Percentiles rank a stretch among this genome's conserved stretches.
phyloP scores from a whole-genome alignment of 2,888 invertebrate genomes.

The Drosophila prolongata region DNA sequence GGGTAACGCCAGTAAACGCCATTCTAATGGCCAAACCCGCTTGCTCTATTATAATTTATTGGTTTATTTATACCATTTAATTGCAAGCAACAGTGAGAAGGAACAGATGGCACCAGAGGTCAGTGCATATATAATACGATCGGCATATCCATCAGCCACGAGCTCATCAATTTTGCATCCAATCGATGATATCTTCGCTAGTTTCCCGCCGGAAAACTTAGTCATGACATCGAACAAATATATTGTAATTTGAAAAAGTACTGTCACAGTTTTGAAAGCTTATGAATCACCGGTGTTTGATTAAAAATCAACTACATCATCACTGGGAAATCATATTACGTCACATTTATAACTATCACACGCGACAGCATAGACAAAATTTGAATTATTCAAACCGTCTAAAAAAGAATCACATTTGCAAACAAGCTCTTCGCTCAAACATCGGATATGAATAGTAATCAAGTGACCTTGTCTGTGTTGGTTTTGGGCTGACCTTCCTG shows the following conservation, averaged over 20 bases:
- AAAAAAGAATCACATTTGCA: slow-evolving; percentile 5
- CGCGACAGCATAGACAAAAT: not conserved
- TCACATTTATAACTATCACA: slow-evolving; percentile 3
- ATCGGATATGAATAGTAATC: slow-evolving; percentile 27
- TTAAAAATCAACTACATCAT: not conserved
- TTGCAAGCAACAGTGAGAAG: slow-evolving; percentile 43
- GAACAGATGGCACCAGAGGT: slow-evolving; percentile 40
- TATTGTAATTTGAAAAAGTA: not conserved
- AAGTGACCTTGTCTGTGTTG: slow-evolving; percentile 15
- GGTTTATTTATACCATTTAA: slow-evolving; percentile 40
- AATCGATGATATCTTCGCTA: slow-evolving; percentile 20
- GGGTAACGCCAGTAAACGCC: slow-evolving; percentile 1
- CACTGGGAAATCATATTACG: not conserved
- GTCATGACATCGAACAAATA: not conserved
- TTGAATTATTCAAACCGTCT: slow-evolving; percentile 15
- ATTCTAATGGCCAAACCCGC: slow-evolving; percentile 6
- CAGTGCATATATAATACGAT: slow-evolving; percentile 18
- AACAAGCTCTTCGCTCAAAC: slow-evolving; percentile 5
- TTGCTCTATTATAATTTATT: slow-evolving; percentile 26
- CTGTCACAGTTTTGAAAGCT: not conserved
- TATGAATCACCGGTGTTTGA: too few relatives aligned
- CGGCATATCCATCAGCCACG: slow-evolving; percentile 29
- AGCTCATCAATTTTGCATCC: slow-evolving; percentile 31
- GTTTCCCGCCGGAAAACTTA: not conserved
- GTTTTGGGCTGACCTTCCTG: slow-evolving; percentile 15